Evolutionary conservation across 92 coral and sea anemone genomes (phyloP).

Genomic region (Parazoanthus atlanticus): DNA sequence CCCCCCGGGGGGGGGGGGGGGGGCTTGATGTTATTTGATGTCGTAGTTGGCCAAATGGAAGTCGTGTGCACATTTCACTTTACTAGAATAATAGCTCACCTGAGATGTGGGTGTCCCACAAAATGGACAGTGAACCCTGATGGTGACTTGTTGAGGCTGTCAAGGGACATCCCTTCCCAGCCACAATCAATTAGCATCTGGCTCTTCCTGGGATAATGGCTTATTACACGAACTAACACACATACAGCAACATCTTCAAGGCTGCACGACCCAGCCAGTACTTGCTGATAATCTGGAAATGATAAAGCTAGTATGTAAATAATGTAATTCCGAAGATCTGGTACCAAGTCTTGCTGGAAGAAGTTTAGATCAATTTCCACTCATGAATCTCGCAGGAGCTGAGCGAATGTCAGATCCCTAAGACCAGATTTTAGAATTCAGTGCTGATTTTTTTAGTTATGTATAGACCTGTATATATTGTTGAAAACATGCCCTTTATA

Average conservation of each 20-base stretch:
- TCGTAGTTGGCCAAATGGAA: too few relatives aligned
- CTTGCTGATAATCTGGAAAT: slow-evolving; percentile 77
- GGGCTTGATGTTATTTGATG: not conserved
- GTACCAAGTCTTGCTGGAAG: not conserved
- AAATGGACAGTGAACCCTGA: slow-evolving; percentile 72
- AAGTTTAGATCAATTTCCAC: too few relatives aligned
- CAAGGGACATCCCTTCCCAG: slow-evolving; percentile 86
- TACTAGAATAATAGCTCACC: slow-evolving; percentile 56
- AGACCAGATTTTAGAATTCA: too few relatives aligned
- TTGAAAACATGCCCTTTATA: too few relatives aligned
- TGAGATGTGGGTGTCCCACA: slow-evolving; percentile 92
- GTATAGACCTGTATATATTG: too few relatives aligned
- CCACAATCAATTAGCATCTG: slow-evolving; percentile 94
- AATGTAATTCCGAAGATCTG: too few relatives aligned
- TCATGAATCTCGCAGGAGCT: too few relatives aligned
- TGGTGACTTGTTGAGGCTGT: slow-evolving; percentile 75
- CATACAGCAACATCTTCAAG: slow-evolving; percentile 79
- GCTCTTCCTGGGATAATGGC: slow-evolving; percentile 77
- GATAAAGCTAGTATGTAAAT: not conserved
- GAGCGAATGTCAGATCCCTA: too few relatives aligned
- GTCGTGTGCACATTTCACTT: too few relatives aligned
- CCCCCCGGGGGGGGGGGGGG: too few relatives aligned
- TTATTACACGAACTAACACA: slow-evolving; percentile 88
- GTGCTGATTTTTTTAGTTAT: too few relatives aligned
- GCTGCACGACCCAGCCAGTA: slow-evolving; percentile 75